Evolutionary conservation across 2,113 vertebrate species (phyloP).

Genomic region (Sebastes schlegelii): DNA sequence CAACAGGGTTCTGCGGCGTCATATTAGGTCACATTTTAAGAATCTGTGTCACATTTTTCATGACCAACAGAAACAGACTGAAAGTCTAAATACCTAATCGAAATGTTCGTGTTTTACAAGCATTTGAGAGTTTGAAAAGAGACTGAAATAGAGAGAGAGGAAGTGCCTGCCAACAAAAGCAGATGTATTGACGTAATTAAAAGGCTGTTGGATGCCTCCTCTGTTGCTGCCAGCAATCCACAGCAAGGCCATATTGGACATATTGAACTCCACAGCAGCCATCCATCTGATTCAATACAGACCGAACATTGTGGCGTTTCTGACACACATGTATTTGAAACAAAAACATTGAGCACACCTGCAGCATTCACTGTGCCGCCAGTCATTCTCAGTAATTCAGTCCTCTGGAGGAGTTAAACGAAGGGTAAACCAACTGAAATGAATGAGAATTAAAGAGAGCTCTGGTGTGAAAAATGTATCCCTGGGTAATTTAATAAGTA

Average conservation of each 20-base stretch:
- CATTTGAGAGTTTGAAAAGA: conserved; percentile 19
- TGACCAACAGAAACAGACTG: background rate
- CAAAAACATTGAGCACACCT: background rate
- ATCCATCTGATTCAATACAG: conserved; percentile 13
- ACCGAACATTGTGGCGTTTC: conserved; percentile 25
- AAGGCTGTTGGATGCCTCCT: conserved; percentile 33
- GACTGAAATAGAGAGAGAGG: background rate
- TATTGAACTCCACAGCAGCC: conserved; percentile 18
- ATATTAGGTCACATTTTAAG: background rate
- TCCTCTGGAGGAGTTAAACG: background rate
- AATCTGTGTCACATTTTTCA: background rate
- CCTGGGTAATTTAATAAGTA: background rate
- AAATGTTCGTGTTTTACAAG: conserved; percentile 4
- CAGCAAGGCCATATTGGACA: conserved; percentile 40
- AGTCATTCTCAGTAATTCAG: background rate
- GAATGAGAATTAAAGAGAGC: background rate
- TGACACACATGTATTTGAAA: background rate
- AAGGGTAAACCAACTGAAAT: background rate
- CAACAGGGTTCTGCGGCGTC: background rate
- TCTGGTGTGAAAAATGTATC: conserved; percentile 10
- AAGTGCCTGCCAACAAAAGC: conserved; percentile 17
- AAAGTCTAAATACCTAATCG: conserved; percentile 7
- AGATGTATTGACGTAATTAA: conserved; percentile 48
- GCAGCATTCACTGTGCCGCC: background rate
- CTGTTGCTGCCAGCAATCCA: conserved; percentile 17